Evolutionary conservation across 2,888 invertebrate genomes (phyloP), one percentile per base, ranked within the genome.

Genomic region (Xestoiulus laeticollis): DNA sequence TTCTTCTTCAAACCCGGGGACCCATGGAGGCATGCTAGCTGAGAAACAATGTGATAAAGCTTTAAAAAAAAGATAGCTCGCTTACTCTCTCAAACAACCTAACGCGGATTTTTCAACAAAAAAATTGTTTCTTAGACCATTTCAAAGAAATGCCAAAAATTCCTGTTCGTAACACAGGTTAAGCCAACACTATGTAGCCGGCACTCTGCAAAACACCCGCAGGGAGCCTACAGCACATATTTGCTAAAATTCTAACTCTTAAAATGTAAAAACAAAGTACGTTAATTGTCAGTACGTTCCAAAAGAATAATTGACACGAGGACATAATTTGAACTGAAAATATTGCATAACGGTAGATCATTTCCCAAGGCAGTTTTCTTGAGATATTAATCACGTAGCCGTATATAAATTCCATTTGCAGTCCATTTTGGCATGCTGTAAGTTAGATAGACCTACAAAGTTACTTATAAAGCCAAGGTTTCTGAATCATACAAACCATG

Each of bases 351-450:
- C 30, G 22, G 30, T 14, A 78, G 78, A 30, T 30, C 78, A 78
- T 78, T 26, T 26, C 78, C 78, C 30, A 78, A 3, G 30, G 78
- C 30, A 30, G 78, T 22, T 78, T 78, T 78, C 44, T 85, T 85
- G 44, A 8, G 16, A 85, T 38, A 85, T 22, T 43, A 85, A 38
- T 22, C 26, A 32, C 14, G 85, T 38, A 38, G 43, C 16, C 85
- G n/a, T 16, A 10, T 38, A 38, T 38, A 85, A n/a, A 85, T 43
- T 43, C n/a, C 0, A 38, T 85, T 44, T 43, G 44, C 43, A 85
- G 85, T 85, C 85, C 85, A 85, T 85, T 85, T 85, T 85, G 85
- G 85, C 85, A 85, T 85, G 85, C 85, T 38, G 16, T 85, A 85
- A n/a, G 85, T 43, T 85, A 44, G 16, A 85, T 38, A 85, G 33